Conservation (phyloP, 2,797 vertebrate genomes). For the Cryptoblepharus egeriae region DNA sequence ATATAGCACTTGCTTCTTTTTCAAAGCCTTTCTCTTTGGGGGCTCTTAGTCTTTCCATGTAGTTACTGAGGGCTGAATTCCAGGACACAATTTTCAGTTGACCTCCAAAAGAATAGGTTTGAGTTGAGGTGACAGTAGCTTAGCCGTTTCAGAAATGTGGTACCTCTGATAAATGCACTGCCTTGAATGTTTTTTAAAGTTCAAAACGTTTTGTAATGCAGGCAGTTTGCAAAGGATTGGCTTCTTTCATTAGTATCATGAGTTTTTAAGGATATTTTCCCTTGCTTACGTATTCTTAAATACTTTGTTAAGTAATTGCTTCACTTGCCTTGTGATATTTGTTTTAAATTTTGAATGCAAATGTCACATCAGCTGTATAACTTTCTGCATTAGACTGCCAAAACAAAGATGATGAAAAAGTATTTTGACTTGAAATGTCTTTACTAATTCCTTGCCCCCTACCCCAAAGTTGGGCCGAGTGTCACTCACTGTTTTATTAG, state of each 20-base stretch:
- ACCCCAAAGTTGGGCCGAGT: too few species aligned
- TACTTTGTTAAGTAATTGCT: not conserved
- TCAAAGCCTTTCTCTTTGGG: not conserved
- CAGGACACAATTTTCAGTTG: not conserved
- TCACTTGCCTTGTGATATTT: not conserved
- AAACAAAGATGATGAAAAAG: rapidly evolving
- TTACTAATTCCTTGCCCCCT: too few species aligned
- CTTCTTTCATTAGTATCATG: not conserved
- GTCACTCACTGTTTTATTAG: not conserved
- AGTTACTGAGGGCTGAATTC: too few species aligned
- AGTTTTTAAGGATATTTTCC: not conserved
- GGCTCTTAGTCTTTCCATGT: not conserved
- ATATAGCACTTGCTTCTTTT: not conserved
- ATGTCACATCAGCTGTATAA: not conserved
- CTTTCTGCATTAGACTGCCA: not conserved
- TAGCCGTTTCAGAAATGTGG: constrained; percentile 47
- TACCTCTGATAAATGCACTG: constrained; percentile 51
- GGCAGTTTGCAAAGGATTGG: too few species aligned
- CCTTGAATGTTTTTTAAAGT: constrained; percentile 63
- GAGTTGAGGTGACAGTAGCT: constrained; percentile 48
- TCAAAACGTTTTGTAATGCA: constrained; percentile 9
- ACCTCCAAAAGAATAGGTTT: not conserved
- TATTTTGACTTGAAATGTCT: rapidly evolving
- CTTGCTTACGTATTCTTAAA: not conserved
- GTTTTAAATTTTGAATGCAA: too few species aligned